phyloP scores from a whole-genome alignment of 2,113 vertebrate species.

The Leucopsar rothschildi region DNA sequence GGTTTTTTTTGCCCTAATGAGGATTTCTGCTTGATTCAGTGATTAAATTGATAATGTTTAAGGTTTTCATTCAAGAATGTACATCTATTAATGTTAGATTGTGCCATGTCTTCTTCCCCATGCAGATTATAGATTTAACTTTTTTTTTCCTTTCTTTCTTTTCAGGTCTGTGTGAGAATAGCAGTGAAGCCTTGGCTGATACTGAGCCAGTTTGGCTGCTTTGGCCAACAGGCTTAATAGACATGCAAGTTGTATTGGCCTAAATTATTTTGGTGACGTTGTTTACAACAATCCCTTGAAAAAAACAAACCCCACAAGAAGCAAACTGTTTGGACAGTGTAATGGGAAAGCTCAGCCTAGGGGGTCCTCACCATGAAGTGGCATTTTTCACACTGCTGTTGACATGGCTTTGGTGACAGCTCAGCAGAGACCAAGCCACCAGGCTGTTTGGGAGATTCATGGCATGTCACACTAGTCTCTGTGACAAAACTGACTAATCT shows the following conservation, averaged over 20 bases:
- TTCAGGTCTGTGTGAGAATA: background rate
- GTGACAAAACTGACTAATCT: background rate
- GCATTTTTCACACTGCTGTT: background rate
- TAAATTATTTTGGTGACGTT: background rate
- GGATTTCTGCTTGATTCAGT: conserved; percentile 3
- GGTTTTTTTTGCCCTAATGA: background rate
- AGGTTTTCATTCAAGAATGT: background rate
- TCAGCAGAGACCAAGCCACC: background rate
- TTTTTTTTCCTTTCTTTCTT: background rate
- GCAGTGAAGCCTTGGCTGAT: background rate
- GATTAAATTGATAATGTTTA: conserved; percentile 7
- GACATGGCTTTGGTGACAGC: background rate
- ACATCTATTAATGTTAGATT: background rate
- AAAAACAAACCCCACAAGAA: background rate
- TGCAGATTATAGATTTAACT: background rate
- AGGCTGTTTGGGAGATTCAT: background rate
- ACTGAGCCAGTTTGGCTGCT: background rate
- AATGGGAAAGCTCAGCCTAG: background rate
- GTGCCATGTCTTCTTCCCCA: background rate
- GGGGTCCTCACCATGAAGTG: background rate
- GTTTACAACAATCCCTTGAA: background rate
- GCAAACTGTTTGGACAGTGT: background rate
- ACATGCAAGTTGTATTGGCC: background rate
- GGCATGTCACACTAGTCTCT: background rate
- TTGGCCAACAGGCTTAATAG: background rate